Conservation (phyloP, 2,797 vertebrate genomes). For the Todus mexicanus region DNA sequence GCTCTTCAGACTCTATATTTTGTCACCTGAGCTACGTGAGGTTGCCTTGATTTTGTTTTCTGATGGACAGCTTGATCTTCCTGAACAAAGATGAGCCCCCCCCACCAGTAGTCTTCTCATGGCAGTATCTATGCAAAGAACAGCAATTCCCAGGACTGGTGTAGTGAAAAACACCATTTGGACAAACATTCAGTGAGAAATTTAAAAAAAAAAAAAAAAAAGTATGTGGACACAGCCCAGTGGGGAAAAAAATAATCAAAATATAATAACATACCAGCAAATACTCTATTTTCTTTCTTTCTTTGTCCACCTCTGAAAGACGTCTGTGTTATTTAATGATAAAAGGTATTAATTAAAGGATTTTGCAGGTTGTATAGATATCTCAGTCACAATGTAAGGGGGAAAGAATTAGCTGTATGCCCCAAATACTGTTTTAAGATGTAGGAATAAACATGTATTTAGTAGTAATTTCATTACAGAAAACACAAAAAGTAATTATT, state of each 20-base stretch:
- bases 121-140: not conserved
- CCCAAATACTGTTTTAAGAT: slow-evolving; percentile 19
- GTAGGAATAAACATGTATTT: slow-evolving; percentile 32
- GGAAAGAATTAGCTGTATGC: not conserved
- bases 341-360: slow-evolving; percentile 31
- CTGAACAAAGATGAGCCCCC: not conserved
- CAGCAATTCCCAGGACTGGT: not conserved
- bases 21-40: not conserved
- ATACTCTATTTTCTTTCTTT: not conserved
- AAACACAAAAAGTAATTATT: not conserved
- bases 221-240: not conserved
- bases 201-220: not conserved
- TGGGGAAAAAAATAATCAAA: not conserved
- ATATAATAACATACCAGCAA: not conserved
- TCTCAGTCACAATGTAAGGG: not conserved
- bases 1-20: not conserved
- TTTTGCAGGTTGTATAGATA: slow-evolving; percentile 28
- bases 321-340: not conserved
- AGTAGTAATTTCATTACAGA: not conserved
- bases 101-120: not conserved
- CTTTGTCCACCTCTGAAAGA: not conserved
- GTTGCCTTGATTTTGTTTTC: not conserved
- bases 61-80: not conserved
- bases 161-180: not conserved
- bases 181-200: not conserved